A percentile compares a stretch with the other conserved stretches of the same genome.
These are phyloP conservation scores for Kryptopterus vitreolus DNA, from an alignment of 2,797 vertebrate genomes.

Conservation along the genomic window DNA sequence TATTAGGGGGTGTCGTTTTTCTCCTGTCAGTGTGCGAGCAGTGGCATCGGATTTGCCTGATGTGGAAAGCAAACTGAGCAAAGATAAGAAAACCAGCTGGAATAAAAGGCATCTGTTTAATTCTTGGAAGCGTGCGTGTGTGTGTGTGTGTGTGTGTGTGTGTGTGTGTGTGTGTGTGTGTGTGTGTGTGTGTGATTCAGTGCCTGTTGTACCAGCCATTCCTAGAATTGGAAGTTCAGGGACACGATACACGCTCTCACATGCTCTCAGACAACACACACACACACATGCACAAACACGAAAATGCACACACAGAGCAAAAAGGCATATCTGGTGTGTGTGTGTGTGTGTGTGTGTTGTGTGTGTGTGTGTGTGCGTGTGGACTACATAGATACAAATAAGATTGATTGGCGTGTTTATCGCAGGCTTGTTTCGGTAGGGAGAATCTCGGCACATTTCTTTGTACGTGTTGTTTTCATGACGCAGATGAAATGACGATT, in stretches of 20 bases:
- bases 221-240: slow-evolving; percentile 51
- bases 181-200: slow-evolving; percentile 31
- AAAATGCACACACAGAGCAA: slow-evolving; percentile 25
- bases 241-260: slow-evolving; percentile 32
- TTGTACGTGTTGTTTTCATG: background rate
- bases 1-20: slow-evolving; percentile 1
- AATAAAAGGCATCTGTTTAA: slow-evolving; percentile 61
- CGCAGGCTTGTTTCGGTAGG: background rate
- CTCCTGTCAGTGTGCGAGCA: slow-evolving; percentile 57
- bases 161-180: slow-evolving; percentile 45
- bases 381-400: background rate
- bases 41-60: slow-evolving; percentile 59
- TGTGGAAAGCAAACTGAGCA: slow-evolving; percentile 54
- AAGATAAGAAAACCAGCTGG: slow-evolving; percentile 57
- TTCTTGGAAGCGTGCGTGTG: slow-evolving; percentile 51
- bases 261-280: slow-evolving; percentile 4
- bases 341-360: slow-evolving; percentile 27
- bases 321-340: slow-evolving; percentile 11
- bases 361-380: background rate
- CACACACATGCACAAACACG: slow-evolving; percentile 24
- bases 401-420: too few species aligned
- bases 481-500: background rate
- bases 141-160: slow-evolving; percentile 25
- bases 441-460: background rate
- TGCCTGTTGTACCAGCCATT: slow-evolving; percentile 31